Base-by-base conservation (phyloP, 2,797 vertebrate genomes). In the Neopelma chrysocephalum region DNA sequence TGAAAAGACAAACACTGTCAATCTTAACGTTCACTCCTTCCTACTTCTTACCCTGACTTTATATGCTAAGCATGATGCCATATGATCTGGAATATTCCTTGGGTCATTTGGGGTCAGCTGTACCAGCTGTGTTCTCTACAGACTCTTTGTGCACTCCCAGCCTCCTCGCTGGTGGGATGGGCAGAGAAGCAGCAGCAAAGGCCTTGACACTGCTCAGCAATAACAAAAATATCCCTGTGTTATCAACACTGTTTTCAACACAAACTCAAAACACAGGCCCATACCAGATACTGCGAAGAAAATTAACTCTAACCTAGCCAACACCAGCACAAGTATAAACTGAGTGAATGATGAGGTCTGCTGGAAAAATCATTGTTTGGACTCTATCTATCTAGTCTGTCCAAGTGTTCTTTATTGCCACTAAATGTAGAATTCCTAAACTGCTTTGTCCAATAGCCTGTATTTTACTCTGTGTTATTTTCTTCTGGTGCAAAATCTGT, bases 111-210 rank as follows among this genome's bases (percentile, higher is more conserved):
- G 34, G 12, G 21, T 90, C 38, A 65, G 34, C 34, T 72, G 10
- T 45, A 38, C 36, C 17, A 31, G 19, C 31, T 29, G 7, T 48
- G 38, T 65, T 45, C 21, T 47, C 27, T 70, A 36, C 23, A 32
- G 43, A 0, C 8, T 34, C 1, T 32, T 50, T 79, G 16, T 75
- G 25, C 40, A 43, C 4, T 3, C 4, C 0, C 21, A 60, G 7
- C 11, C 10, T 31, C 5, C 32, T 58, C 3, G 0, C 21, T 54
- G 16, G 29, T 4, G 2, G 7, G 11, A 15, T 21, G 13, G 27
- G 5, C 2, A 50, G 26, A 65, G 62, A 17, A 60, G 15, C 34
- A 60, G 18, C 40, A 60, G 40, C 6, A 60, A 54, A 40, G 34
- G 34, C 32, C 51, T 70, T 54, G 68, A 54, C 36, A 10, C 31